These are phyloP conservation scores for Muscicapa comitata DNA, from an alignment of 2,797 vertebrate genomes.

Conservation along the genomic window DNA sequence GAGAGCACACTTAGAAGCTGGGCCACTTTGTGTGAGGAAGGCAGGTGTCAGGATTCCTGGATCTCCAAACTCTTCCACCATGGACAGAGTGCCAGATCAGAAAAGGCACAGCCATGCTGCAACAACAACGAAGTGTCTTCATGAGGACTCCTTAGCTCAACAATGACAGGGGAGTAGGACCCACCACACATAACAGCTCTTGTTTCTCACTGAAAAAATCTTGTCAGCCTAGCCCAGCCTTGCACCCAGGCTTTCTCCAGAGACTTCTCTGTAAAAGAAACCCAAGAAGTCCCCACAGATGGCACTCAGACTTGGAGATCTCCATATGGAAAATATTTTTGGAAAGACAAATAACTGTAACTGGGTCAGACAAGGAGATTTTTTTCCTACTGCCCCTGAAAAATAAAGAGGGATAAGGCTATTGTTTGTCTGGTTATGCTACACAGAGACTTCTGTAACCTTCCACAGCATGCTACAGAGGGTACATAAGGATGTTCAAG, in stretches of 20 bases:
- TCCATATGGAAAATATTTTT: slow-evolving; percentile 65
- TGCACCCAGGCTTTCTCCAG: slow-evolving; percentile 39
- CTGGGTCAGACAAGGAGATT: slow-evolving; percentile 32
- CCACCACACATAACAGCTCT: neutral
- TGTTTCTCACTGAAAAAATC: slow-evolving; percentile 1
- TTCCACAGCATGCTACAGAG: neutral
- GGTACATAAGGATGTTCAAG: neutral
- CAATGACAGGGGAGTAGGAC: neutral
- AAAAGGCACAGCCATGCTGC: neutral
- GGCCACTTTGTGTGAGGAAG: neutral
- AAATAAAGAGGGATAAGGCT: slow-evolving; percentile 27
- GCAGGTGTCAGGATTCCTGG: neutral
- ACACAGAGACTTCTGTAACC: neutral
- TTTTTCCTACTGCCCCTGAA: slow-evolving; percentile 38
- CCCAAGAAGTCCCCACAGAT: slow-evolving; percentile 58
- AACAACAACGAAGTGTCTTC: neutral
- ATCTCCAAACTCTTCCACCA: neutral
- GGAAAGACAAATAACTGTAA: slow-evolving; percentile 59
- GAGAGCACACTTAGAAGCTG: neutral
- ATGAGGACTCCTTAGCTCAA: neutral
- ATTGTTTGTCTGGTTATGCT: slow-evolving; percentile 31
- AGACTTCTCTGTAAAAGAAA: slow-evolving; percentile 53
- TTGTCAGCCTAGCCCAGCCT: neutral
- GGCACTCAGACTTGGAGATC: slow-evolving; percentile 44
- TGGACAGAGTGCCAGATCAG: neutral